A percentile compares a stretch with the other conserved stretches of the same genome.
These are phyloP conservation scores for Panopea generosa DNA, from an alignment of 2,888 invertebrate genomes.

Conservation along the genomic window DNA sequence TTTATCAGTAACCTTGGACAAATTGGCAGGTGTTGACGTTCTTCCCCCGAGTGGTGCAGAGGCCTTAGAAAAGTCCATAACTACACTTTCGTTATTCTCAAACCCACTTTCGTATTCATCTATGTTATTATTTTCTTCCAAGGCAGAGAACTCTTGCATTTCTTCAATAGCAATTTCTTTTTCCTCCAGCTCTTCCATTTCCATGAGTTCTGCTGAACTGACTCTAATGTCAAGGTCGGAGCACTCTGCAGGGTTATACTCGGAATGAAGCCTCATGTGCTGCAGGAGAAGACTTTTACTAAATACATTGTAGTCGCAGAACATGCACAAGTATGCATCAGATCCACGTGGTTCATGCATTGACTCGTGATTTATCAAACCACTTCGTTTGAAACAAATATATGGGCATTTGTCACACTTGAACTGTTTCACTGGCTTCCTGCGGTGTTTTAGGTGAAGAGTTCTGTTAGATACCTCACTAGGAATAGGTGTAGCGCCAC, in stretches of 20 bases:
- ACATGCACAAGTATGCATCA: constrained; percentile 74
- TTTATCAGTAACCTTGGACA: neutral
- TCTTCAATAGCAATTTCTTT: constrained; percentile 49
- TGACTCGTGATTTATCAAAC: constrained; percentile 73
- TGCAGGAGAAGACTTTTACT: constrained; percentile 74
- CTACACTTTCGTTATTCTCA: constrained; percentile 19
- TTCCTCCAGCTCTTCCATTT: constrained; percentile 61
- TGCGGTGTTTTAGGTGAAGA: constrained; percentile 69
- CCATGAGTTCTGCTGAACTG: constrained; percentile 50
- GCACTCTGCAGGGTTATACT: constrained; percentile 75
- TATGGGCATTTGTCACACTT: constrained; percentile 79
- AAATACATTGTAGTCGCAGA: constrained; percentile 77
- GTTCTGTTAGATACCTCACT: constrained; percentile 70
- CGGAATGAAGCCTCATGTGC: constrained; percentile 77
- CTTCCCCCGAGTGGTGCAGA: constrained; percentile 10
- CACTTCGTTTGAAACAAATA: constrained; percentile 73
- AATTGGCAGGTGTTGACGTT: constrained; percentile 30
- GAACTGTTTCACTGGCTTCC: constrained; percentile 78
- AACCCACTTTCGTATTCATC: constrained; percentile 58
- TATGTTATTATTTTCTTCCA: constrained; percentile 58
- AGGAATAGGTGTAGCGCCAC: constrained; percentile 21
- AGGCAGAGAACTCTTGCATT: constrained; percentile 28
- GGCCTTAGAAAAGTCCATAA: constrained; percentile 26
- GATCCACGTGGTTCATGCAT: constrained; percentile 73
- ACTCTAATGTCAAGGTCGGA: constrained; percentile 58